Conservation (phyloP, 2,797 vertebrate species). For the Myotis planiceps region DNA sequence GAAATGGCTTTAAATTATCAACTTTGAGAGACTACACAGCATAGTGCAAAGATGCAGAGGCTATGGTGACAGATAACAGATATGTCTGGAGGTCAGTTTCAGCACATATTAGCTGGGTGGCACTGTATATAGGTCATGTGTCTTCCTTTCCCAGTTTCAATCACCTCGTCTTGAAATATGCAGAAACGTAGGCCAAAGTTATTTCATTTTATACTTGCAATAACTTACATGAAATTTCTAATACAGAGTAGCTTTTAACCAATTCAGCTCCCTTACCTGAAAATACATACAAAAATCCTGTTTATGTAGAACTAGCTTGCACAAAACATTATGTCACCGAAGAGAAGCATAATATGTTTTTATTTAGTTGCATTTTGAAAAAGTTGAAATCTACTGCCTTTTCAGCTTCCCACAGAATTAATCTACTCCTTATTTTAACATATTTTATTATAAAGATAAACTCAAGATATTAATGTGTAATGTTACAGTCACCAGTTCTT, state of each 20-base stretch:
- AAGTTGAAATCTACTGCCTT: background rate
- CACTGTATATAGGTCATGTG: rapidly evolving
- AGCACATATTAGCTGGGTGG: background rate
- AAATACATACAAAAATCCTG: background rate
- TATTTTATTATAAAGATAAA: slow-evolving; percentile 7
- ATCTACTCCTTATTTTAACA: background rate
- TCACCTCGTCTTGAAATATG: background rate
- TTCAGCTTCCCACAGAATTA: background rate
- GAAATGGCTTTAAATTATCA: background rate
- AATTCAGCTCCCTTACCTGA: background rate
- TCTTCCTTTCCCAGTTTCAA: background rate
- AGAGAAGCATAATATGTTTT: background rate
- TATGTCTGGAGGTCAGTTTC: background rate
- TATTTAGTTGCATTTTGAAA: background rate
- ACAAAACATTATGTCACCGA: background rate
- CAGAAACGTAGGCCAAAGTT: background rate
- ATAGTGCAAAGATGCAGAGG: too few relatives aligned
- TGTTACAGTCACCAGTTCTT: background rate
- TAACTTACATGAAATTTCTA: background rate
- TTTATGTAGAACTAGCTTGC: background rate
- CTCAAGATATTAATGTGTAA: background rate
- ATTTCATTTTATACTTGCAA: background rate
- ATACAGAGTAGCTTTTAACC: background rate
- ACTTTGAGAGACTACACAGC: background rate
- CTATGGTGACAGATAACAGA: background rate